Percentiles rank a stretch among this genome's conserved stretches.
phyloP scores from a whole-genome alignment of 2,113 vertebrate species.

The Tylochromis polylepis region DNA sequence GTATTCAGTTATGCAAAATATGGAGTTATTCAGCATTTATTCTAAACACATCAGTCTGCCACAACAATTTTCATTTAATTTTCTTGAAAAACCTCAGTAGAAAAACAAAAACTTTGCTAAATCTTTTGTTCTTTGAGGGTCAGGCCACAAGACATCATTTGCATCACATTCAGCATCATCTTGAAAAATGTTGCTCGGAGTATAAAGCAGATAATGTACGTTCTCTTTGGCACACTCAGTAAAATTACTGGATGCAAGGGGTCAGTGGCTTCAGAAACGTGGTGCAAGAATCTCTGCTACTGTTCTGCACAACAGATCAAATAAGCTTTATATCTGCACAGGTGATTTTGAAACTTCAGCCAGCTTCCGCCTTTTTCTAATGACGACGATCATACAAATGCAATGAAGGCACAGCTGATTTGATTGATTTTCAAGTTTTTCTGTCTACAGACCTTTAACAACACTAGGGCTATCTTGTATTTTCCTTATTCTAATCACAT shows the following conservation, averaged over 20 bases:
- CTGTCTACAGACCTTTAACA: background rate
- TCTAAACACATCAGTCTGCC: background rate
- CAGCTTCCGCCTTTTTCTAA: background rate
- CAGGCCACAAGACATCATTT: background rate
- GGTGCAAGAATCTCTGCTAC: background rate
- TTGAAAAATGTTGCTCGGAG: background rate
- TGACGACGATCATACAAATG: background rate
- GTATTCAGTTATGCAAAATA: background rate
- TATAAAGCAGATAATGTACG: fast-evolving
- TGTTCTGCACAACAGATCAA: background rate
- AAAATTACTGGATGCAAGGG: background rate
- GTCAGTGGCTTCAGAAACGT: background rate
- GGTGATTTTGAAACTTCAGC: background rate
- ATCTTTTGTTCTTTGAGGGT: background rate
- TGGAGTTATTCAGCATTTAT: background rate
- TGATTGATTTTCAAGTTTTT: background rate
- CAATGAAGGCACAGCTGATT: background rate
- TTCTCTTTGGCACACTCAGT: background rate
- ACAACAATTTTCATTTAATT: background rate
- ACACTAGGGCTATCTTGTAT: background rate
- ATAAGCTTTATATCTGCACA: background rate
- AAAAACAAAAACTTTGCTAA: background rate
- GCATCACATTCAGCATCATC: background rate
- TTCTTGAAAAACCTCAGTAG: background rate
- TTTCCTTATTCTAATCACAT: background rate